Conservation (phyloP, 2,797 vertebrate species). For the Podargus strigoides region DNA sequence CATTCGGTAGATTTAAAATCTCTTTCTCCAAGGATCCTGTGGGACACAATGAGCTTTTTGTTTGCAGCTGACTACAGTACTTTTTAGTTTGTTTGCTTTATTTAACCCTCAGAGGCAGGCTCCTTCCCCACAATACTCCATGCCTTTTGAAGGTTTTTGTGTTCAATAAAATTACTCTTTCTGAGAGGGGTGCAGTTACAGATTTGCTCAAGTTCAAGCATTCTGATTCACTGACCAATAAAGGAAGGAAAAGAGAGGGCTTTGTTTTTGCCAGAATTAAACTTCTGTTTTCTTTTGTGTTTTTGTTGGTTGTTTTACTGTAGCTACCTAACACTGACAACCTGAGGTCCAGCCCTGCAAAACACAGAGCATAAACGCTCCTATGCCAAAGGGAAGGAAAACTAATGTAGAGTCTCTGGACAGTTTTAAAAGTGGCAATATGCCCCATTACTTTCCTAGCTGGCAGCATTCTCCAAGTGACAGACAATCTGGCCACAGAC, state of each 20-base stretch:
- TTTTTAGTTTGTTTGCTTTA: slow-evolving; percentile 67
- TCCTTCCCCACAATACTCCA: slow-evolving; percentile 33
- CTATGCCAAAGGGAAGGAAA: slow-evolving; percentile 40
- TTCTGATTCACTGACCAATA: slow-evolving; percentile 10
- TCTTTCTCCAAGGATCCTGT: slow-evolving; percentile 23
- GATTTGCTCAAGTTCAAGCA: slow-evolving; percentile 18
- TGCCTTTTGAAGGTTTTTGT: not conserved
- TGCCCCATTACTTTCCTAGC: slow-evolving; percentile 58
- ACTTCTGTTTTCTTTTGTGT: not conserved
- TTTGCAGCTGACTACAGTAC: slow-evolving; percentile 52
- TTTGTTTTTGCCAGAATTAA: slow-evolving; percentile 65
- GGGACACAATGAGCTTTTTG: slow-evolving; percentile 68
- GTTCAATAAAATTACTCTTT: slow-evolving; percentile 35
- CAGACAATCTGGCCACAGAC: slow-evolving; percentile 63
- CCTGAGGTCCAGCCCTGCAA: not conserved
- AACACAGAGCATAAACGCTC: not conserved
- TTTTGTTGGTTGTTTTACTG: not conserved
- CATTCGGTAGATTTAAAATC: slow-evolving; percentile 65
- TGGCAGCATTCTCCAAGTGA: slow-evolving; percentile 60
- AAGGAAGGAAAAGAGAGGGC: slow-evolving; percentile 37
- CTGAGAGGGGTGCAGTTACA: slow-evolving; percentile 41
- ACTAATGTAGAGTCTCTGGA: slow-evolving; percentile 47
- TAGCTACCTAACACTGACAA: slow-evolving; percentile 15
- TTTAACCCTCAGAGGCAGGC: slow-evolving; percentile 55
- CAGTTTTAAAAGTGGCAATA: slow-evolving; percentile 62